Evolutionary conservation across 2,888 invertebrate species (phyloP).

Genomic region (Zygaena filipendulae): DNA sequence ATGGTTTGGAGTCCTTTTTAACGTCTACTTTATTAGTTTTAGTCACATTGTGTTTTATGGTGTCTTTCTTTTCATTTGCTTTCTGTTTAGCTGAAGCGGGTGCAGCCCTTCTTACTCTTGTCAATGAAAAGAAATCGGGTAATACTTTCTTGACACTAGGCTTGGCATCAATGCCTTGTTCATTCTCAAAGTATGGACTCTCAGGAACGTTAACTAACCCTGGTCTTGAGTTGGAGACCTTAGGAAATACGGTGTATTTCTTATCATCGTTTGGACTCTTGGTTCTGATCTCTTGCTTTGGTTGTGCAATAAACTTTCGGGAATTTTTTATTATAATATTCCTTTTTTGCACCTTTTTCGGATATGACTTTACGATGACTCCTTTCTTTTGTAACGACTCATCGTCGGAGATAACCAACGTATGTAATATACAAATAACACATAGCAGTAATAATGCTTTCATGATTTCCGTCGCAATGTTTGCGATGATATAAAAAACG

Average conservation of each 20-base stretch:
- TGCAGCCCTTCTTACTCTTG: constrained; percentile 21
- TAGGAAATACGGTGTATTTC: constrained; percentile 33
- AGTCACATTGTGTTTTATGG: too few species aligned
- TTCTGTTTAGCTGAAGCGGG: too few species aligned
- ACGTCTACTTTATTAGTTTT: too few species aligned
- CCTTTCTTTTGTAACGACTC: constrained; percentile 4
- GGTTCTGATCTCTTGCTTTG: constrained; percentile 6
- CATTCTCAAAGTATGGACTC: constrained; percentile 29
- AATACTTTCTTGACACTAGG: constrained; percentile 33
- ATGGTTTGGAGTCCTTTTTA: too few species aligned
- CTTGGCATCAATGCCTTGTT: constrained; percentile 20
- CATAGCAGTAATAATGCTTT: constrained; percentile 23
- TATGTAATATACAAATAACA: constrained; percentile 18
- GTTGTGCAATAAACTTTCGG: constrained; percentile 20
- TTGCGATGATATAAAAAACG: constrained; percentile 6
- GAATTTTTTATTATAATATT: constrained; percentile 27
- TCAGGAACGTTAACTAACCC: constrained; percentile 20
- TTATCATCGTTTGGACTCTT: constrained; percentile 9
- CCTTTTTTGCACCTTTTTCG: constrained; percentile 25
- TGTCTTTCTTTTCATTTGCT: too few species aligned
- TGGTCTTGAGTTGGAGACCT: constrained; percentile 9
- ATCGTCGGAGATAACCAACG: constrained; percentile 14
- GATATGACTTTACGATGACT: constrained; percentile 16
- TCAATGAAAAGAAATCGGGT: constrained; percentile 19
- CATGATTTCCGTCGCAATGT: constrained; percentile 22